Evolutionary conservation across 1,140 invertebrate genomes (phyloP), one percentile per base, ranked within the genome.

Genomic region (Zophobas morio): DNA sequence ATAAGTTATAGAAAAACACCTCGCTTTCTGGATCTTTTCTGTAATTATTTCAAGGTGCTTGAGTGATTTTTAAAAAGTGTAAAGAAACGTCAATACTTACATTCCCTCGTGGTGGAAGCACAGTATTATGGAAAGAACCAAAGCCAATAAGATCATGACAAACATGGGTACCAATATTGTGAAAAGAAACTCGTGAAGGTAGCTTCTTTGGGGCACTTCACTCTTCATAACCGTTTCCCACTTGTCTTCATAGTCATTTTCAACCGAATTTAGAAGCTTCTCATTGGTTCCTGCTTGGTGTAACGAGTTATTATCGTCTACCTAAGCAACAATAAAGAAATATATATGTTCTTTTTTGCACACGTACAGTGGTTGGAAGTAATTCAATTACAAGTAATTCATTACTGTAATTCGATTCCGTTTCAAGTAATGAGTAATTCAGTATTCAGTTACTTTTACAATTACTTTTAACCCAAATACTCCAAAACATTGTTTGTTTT

Each of bases 101-200:
- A 93, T 88, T 84, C 93, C 91, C 74, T 94, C 92, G 82, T 93
- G 92, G 78, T 94, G 91, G 74, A 95, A 91, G 85, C 94, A 96
- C 6, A 96, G 86, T 0, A 94, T 90, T 8, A 92, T 90, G 2
- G 94, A 93, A 0, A 96, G 84, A 1, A 93, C 86, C 32, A 90
- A 88, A 0, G 91, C 89, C 1, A 94, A 85, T 20, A 95, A 82
- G 8, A 94, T 83, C 80, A 96, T 87, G 33, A 95, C 85, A 57
- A 92, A 82, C 70, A 92, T 87, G 0, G 94, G 94, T 20, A 94
- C 87, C 8, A 94, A 89, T 56, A 95, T 89, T 0, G 94, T 92
- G 5, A 93, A 90, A 1, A 91, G 87, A 74, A 95, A 90, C 83
- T 95, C 94, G 66, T 90, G 88, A 2, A 89, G 86, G 83, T 95